A percentile compares a stretch with the other conserved stretches of the same genome.
These are phyloP conservation scores for Macrosiphum euphorbiae DNA, from an alignment of 2,888 invertebrate genomes.

Conservation along the genomic window DNA sequence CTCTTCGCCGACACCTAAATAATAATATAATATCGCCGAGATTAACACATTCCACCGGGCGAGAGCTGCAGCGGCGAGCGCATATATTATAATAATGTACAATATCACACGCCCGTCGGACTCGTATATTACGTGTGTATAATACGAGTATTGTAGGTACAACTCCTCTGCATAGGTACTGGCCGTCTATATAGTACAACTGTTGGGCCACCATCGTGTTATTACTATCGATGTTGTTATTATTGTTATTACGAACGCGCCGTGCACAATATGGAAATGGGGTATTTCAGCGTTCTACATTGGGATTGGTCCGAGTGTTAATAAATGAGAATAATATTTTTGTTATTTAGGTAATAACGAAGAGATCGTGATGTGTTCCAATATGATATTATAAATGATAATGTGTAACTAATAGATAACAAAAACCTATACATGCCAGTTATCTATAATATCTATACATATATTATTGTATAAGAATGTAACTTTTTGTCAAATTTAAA, in stretches of 20 bases:
- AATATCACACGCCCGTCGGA: constrained; percentile 8
- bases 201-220: background rate
- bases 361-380: background rate
- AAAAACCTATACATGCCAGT: too few relatives aligned
- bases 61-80: background rate
- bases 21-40: constrained; percentile 61
- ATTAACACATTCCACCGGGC: constrained; percentile 62
- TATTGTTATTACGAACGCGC: background rate
- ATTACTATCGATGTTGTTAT: background rate
- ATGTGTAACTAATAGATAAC: background rate
- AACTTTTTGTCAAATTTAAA: too few relatives aligned
- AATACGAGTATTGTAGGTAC: background rate
- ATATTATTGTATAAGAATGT: too few relatives aligned
- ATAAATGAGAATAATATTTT: background rate
- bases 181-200: background rate
- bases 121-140: constrained; percentile 6
- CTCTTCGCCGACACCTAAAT: constrained; percentile 57
- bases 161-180: background rate
- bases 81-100: constrained; percentile 25
- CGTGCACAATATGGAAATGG: background rate
- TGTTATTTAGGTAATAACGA: background rate
- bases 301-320: background rate
- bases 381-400: background rate
- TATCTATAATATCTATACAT: too few relatives aligned
- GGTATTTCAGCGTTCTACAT: background rate